Evolutionary conservation across 1,140 invertebrate species (phyloP).

Genomic region (Pentalonia nigronervosa): DNA sequence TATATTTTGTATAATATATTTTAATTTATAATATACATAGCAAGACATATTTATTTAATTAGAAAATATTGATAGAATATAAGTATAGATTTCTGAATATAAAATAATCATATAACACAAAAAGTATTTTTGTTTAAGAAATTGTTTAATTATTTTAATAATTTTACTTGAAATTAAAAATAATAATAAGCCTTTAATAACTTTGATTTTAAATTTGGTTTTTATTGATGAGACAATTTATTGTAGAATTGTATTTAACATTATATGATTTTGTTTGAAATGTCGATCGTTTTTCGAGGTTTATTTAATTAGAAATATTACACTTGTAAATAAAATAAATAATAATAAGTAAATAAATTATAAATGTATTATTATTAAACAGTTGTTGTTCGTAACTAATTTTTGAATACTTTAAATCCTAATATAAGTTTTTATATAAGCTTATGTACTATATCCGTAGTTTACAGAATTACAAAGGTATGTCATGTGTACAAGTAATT

Average conservation of each 20-base stretch:
- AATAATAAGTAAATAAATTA: too few species aligned
- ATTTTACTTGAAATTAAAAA: not conserved
- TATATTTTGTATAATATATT: not conserved
- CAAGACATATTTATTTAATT: not conserved
- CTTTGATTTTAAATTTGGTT: not conserved
- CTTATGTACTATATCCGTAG: too few species aligned
- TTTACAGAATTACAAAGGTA: too few species aligned
- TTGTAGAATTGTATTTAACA: not conserved
- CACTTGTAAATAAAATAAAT: too few species aligned
- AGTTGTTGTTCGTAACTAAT: too few species aligned
- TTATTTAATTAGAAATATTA: not conserved
- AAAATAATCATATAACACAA: too few species aligned
- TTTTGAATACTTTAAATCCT: too few species aligned
- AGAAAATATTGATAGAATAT: not conserved
- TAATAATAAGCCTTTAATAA: not conserved
- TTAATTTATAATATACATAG: not conserved
- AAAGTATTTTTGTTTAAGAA: too few species aligned
- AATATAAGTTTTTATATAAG: too few species aligned
- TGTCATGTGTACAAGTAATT: too few species aligned
- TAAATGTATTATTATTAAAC: too few species aligned
- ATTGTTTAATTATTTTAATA: not conserved
- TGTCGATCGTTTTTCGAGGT: not conserved
- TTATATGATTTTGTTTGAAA: not conserved
- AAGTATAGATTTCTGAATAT: too few species aligned
- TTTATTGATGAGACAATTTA: not conserved